phyloP scores from a whole-genome alignment of 2,888 invertebrate genomes.

The Ichneumoninae sp. region DNA sequence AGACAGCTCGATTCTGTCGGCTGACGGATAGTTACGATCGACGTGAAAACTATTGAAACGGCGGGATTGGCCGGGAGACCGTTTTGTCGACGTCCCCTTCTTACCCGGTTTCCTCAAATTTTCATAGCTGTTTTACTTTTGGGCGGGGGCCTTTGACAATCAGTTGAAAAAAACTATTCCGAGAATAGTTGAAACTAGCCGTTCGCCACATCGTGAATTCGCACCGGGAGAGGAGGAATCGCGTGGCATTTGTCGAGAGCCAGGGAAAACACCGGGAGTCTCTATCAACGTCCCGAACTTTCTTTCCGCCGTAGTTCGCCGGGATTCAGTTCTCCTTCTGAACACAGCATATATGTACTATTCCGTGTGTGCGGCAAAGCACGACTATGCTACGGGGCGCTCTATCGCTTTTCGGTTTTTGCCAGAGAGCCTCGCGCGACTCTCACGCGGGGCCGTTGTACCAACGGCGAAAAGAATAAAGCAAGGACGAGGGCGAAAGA shows the following conservation, averaged over 20 bases:
- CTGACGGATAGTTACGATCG: neutral
- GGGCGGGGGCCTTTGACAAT: neutral
- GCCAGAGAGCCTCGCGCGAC: slow-evolving; percentile 65
- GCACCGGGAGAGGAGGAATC: slow-evolving; percentile 70
- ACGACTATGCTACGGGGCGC: slow-evolving; percentile 63
- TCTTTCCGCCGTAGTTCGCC: slow-evolving; percentile 75
- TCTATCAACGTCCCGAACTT: slow-evolving; percentile 82
- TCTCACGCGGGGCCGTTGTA: slow-evolving; percentile 36
- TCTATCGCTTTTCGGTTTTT: slow-evolving; percentile 82
- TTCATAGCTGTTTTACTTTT: slow-evolving; percentile 8
- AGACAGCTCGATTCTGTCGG: slow-evolving; percentile 38
- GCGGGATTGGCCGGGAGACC: neutral
- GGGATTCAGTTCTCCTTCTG: slow-evolving; percentile 60
- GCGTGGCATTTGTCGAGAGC: slow-evolving; percentile 79
- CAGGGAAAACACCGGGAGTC: slow-evolving; percentile 72
- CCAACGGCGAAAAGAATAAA: slow-evolving; percentile 51
- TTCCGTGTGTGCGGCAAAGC: slow-evolving; percentile 39
- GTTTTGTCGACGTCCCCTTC: neutral
- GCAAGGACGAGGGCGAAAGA: slow-evolving; percentile 38
- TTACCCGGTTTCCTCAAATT: neutral
- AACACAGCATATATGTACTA: slow-evolving; percentile 20
- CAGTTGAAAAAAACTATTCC: neutral
- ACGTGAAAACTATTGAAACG: neutral
- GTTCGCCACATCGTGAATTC: slow-evolving; percentile 42
- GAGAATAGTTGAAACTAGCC: slow-evolving; percentile 18